phyloP scores from a whole-genome alignment of 1,140 invertebrate genomes.

The Physella acuta region DNA sequence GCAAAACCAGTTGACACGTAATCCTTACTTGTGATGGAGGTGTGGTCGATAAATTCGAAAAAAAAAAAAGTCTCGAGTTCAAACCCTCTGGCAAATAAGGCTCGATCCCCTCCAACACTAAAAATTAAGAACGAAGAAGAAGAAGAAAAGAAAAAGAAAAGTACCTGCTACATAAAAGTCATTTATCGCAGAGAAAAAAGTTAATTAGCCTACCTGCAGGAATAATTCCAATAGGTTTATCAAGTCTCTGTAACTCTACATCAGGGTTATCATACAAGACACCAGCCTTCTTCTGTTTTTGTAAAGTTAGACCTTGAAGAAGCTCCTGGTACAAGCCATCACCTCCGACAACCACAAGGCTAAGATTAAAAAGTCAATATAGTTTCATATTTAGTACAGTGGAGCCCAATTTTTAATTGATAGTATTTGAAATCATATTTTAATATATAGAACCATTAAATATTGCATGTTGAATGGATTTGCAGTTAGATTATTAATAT shows the following conservation, averaged over 20 bases:
- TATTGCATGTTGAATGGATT: no score
- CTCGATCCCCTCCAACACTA: no score
- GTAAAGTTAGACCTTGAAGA: conserved; percentile 10
- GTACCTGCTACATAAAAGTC: background rate
- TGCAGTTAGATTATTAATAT: no score
- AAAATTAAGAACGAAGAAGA: no score
- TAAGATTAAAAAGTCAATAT: background rate
- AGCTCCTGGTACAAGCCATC: conserved; percentile 19
- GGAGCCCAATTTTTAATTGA: background rate
- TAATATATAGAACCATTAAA: background rate
- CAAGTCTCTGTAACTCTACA: background rate
- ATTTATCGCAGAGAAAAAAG: background rate
- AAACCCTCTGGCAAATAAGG: no score
- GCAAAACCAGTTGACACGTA: no score
- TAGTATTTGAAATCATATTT: background rate
- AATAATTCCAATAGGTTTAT: conserved; percentile 1
- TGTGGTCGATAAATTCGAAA: no score
- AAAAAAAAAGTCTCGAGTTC: no score
- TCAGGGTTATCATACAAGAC: conserved; percentile 9
- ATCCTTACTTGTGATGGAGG: no score
- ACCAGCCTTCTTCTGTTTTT: conserved; percentile 7
- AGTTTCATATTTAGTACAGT: background rate
- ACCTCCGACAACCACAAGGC: conserved; percentile 13
- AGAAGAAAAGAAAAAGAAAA: no score
- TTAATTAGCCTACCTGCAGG: conserved; percentile 5